Conservation (phyloP, 2,888 invertebrate species). For the Cephus runcator region DNA sequence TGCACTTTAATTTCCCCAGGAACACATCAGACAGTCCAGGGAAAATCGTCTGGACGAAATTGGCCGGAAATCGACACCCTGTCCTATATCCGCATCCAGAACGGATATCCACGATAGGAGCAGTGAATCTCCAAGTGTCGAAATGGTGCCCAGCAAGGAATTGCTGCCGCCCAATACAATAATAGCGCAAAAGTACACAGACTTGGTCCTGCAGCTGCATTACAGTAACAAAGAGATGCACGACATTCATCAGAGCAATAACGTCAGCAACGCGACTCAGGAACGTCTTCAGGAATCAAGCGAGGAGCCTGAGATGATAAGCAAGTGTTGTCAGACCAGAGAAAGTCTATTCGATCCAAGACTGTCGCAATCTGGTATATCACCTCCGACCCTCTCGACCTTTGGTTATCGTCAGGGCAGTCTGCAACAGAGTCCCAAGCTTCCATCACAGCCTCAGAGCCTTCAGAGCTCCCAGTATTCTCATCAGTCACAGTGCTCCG, state of each 20-base stretch:
- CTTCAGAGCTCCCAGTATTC: slow-evolving; percentile 22
- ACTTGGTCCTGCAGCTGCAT: slow-evolving; percentile 51
- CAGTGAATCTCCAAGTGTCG: slow-evolving; percentile 58
- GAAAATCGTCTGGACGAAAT: slow-evolving; percentile 81
- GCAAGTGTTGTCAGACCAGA: slow-evolving; percentile 85
- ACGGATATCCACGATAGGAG: slow-evolving; percentile 50
- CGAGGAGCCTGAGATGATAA: slow-evolving; percentile 73
- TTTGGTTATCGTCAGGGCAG: slow-evolving; percentile 66
- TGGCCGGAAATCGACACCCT: slow-evolving; percentile 64
- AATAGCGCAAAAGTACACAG: slow-evolving; percentile 47
- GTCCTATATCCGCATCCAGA: slow-evolving; percentile 49
- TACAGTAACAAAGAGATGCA: slow-evolving; percentile 46
- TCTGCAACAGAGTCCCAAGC: slow-evolving; percentile 28
- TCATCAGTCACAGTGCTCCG: slow-evolving; percentile 42
- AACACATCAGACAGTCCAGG: slow-evolving; percentile 81
- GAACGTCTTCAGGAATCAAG: slow-evolving; percentile 57
- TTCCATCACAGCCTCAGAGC: not conserved
- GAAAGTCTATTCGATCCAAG: slow-evolving; percentile 76
- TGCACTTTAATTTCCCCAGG: slow-evolving; percentile 63
- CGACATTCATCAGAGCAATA: slow-evolving; percentile 63
- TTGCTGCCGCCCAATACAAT: slow-evolving; percentile 45
- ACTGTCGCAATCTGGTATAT: slow-evolving; percentile 49
- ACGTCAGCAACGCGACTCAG: slow-evolving; percentile 62
- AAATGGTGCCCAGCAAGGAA: slow-evolving; percentile 53
- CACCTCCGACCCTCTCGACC: slow-evolving; percentile 68